phyloP scores from a whole-genome alignment of 2,113 vertebrate species.

The Dunckerocampus dactyliophorus region DNA sequence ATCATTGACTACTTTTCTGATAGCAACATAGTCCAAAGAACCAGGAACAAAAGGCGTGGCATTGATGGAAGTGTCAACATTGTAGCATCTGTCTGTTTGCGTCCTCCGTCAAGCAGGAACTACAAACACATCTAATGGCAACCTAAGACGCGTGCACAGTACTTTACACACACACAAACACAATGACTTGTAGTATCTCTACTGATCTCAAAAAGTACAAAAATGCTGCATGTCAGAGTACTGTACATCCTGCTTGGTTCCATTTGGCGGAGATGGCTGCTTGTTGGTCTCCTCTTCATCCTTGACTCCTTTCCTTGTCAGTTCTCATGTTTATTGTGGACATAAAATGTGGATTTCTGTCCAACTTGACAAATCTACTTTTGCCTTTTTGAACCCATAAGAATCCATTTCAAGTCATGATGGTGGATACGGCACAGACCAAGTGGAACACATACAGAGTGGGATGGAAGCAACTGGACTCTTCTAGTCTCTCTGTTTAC shows the following conservation, averaged over 20 bases:
- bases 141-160: background rate
- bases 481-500: too few species aligned
- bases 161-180: conserved; percentile 11
- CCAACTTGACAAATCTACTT: background rate
- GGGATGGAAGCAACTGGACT: too few species aligned
- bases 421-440: too few species aligned
- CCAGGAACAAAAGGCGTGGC: too few species aligned
- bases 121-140: background rate
- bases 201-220: conserved; percentile 30
- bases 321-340: conserved; percentile 14
- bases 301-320: background rate
- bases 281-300: background rate
- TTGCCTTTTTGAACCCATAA: background rate
- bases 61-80: background rate
- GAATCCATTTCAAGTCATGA: too few species aligned
- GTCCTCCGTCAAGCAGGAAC: too few species aligned
- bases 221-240: conserved; percentile 44
- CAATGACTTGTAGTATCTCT: conserved; percentile 23
- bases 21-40: too few species aligned
- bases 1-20: too few species aligned
- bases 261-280: conserved; percentile 12
- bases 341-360: conserved; percentile 21
- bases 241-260: conserved; percentile 39
- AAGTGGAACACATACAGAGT: too few species aligned
- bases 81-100: background rate